A percentile compares a stretch with the other conserved stretches of the same genome.
These are phyloP conservation scores for Rhadinocentrus ornatus DNA, from an alignment of 2,797 vertebrate species.

Conservation along the genomic window DNA sequence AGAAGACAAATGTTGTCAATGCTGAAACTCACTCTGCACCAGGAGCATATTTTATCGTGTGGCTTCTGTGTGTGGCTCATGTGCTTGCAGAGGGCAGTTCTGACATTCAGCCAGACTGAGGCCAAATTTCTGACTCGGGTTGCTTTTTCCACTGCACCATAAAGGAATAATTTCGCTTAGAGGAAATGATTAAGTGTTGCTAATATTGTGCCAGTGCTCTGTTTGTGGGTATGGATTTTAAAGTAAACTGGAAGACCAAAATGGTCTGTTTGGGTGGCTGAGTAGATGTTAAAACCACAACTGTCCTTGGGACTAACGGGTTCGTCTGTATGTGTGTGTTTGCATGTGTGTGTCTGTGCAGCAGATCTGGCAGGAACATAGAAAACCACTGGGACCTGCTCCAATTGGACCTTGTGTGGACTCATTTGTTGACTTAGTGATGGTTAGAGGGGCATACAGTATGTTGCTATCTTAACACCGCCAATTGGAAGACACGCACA, in stretches of 20 bases:
- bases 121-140: conserved; percentile 62
- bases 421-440: conserved; percentile 75
- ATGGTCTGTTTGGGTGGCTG: conserved; percentile 70
- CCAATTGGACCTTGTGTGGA: conserved; percentile 63
- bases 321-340: conserved; percentile 28
- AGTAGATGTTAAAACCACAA: conserved; percentile 72
- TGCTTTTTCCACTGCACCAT: conserved; percentile 73
- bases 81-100: conserved; percentile 36
- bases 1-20: conserved; percentile 14
- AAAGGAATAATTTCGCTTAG: conserved; percentile 72
- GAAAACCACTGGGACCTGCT: conserved; percentile 74
- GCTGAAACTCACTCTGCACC: conserved; percentile 15
- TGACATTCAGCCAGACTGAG: conserved; percentile 64
- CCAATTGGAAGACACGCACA: conserved; percentile 34
- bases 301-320: conserved; percentile 72
- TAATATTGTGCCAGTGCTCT: conserved; percentile 68
- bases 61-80: conserved; percentile 35
- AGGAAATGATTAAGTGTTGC: conserved; percentile 77
- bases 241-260: conserved; percentile 69
- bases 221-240: conserved; percentile 64
- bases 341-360: conserved; percentile 32
- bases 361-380: conserved; percentile 60
- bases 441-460: conserved; percentile 68
- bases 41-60: conserved; percentile 42
- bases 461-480: conserved; percentile 69